These are phyloP conservation scores for Rhinogobius similis DNA, from an alignment of 2,113 vertebrate species.

Conservation along the genomic window DNA sequence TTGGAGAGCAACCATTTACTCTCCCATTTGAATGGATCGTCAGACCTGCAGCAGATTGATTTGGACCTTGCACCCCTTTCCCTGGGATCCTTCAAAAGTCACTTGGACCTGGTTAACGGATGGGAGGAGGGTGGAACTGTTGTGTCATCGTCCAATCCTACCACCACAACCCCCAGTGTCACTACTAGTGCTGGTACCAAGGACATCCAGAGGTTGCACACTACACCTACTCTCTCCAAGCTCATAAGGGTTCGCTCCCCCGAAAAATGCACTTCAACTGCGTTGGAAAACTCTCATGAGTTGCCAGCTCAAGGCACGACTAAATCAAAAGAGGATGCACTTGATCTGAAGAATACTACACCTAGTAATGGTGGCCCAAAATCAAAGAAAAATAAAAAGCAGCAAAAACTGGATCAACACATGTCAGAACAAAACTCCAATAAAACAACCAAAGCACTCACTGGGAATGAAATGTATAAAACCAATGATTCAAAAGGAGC, in stretches of 20 bases:
- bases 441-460: constrained; percentile 68
- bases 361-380: constrained; percentile 69
- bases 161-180: constrained; percentile 37
- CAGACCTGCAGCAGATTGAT: constrained; percentile 92
- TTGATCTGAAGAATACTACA: constrained; percentile 63
- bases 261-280: constrained; percentile 76
- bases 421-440: constrained; percentile 70
- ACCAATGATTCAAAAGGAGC: constrained; percentile 61
- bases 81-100: constrained; percentile 85
- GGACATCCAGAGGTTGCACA: constrained; percentile 85
- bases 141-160: constrained; percentile 45
- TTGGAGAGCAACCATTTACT: constrained; percentile 88
- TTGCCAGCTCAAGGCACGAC: constrained; percentile 60
- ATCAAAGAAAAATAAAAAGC: constrained; percentile 88
- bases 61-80: constrained; percentile 93
- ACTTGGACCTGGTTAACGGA: constrained; percentile 80
- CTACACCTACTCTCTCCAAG: constrained; percentile 89
- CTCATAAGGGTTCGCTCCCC: constrained; percentile 91
- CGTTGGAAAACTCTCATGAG: constrained; percentile 59
- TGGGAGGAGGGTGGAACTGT: constrained; percentile 68
- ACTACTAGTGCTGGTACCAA: constrained; percentile 61
- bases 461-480: constrained; percentile 74
- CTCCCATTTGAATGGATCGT: constrained; percentile 89
- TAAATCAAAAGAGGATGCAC: constrained; percentile 73
- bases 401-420: constrained; percentile 68